These are phyloP conservation scores for Chunga burmeisteri DNA, from an alignment of 2,113 vertebrate genomes.

Conservation along the genomic window DNA sequence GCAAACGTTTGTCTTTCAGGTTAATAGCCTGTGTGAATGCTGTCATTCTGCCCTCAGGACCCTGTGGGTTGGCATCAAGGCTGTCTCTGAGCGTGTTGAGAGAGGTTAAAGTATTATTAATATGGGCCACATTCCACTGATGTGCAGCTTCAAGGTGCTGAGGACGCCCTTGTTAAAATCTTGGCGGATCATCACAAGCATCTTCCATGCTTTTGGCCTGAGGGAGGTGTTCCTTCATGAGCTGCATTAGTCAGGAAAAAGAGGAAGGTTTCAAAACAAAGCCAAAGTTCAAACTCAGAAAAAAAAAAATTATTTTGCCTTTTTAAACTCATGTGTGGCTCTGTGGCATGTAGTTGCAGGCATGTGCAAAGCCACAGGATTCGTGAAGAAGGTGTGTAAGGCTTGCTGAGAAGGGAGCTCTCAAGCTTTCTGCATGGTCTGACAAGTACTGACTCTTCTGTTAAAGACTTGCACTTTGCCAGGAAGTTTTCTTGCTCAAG, in stretches of 20 bases:
- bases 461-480: background rate
- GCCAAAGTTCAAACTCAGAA: background rate
- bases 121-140: conserved; percentile 16
- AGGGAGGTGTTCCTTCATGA: conserved; percentile 35
- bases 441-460: background rate
- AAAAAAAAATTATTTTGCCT: background rate
- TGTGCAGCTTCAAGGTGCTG: background rate
- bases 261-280: conserved; percentile 47
- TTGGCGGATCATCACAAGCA: conserved; percentile 46
- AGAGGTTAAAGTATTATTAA: conserved; percentile 26
- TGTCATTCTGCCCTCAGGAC: conserved; percentile 29
- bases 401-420: background rate
- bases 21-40: background rate
- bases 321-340: background rate
- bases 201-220: conserved; percentile 1
- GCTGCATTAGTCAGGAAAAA: conserved; percentile 29
- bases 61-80: conserved; percentile 16
- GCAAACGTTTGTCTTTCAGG: conserved; percentile 8
- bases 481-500: conserved; percentile 22
- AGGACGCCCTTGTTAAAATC: conserved; percentile 37
- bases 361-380: background rate
- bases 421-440: background rate
- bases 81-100: conserved; percentile 1
- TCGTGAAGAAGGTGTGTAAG: background rate
- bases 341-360: conserved; percentile 19